Conservation (phyloP, 37 sponge, comb jelly and placozoan species). For the Lycopodina hypogea region DNA sequence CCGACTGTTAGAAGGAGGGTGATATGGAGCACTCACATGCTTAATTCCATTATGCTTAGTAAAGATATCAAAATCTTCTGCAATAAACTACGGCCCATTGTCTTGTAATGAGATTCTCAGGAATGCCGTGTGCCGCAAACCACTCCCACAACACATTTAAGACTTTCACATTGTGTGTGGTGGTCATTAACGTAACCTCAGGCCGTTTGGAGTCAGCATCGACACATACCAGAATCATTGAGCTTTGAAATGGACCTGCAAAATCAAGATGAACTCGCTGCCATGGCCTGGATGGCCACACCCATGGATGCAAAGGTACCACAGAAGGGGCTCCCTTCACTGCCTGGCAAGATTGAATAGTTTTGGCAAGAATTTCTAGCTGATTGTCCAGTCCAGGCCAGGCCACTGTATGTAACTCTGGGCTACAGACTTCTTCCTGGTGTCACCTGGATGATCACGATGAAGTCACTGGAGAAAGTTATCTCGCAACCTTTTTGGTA, state of each 20-base stretch:
- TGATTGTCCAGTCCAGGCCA: conserved; percentile 34
- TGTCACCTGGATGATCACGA: conserved; percentile 2
- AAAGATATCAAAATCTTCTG: conserved; percentile 25
- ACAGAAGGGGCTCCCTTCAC: not conserved
- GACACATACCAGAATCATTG: not conserved
- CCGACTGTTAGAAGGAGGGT: not conserved
- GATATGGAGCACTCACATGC: not conserved
- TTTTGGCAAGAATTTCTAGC: not conserved
- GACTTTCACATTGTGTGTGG: conserved; percentile 8
- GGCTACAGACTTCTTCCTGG: conserved; percentile 16
- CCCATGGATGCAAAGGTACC: conserved; percentile 28
- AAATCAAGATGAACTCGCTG: conserved; percentile 28
- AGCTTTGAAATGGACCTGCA: conserved; percentile 1
- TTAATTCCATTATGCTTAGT: conserved; percentile 4
- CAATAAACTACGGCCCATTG: conserved; percentile 45
- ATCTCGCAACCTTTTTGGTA: not conserved
- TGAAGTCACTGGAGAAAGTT: not conserved
- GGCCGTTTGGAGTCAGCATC: conserved; percentile 29
- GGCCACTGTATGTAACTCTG: conserved; percentile 41
- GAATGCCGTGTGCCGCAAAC: conserved; percentile 28
- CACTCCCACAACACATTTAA: conserved; percentile 1
- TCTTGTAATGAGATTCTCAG: conserved; percentile 16
- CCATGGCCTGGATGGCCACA: conserved; percentile 30
- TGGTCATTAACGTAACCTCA: not conserved
- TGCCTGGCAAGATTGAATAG: conserved; percentile 13